Base-by-base conservation (phyloP, 2,888 invertebrate genomes). In the Drosophila vallismaia region DNA sequence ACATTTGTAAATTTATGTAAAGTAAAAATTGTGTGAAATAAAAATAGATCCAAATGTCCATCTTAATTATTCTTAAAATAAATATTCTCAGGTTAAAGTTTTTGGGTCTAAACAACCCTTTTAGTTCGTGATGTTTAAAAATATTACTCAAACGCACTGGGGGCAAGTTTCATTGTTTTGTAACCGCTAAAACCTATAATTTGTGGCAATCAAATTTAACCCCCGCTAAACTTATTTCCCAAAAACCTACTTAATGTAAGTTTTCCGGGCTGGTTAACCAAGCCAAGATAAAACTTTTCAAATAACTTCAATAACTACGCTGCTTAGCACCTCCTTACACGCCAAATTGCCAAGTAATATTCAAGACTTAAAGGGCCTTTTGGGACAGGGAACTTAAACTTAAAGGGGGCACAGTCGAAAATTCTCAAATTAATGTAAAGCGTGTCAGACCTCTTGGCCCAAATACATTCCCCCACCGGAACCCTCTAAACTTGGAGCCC, bases 341-440 rank as follows among this genome's bases (percentile, higher is more conserved):
- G 29, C 24, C 29, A 44, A 51, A 24, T 53, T 24, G 24, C 29
- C 12, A 8, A 53, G 10, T 29, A 42, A 58, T 54, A 19, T 45
- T 26, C 29, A 42, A 12, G n/a, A 3, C 14, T 64, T 64, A 38
- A 64, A 64, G 66, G 24, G 66, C 26, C 52, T 36, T n/a, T 7
- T 6, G 29, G n/a, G 14, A 14, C 1, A 14, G 50, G 33, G 19
- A 24, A 1, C 28, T 12, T 19, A 19, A 26, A 45, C 66, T 64
- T 64, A 24, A 64, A 64, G 52, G 12, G 29, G 46, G 24, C 45
- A 10, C 36, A 55, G 55, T n/a, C 48, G 28, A 19, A 66, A 55
- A 49, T 66, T 55, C 68, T 52, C 45, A 64, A 64, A 64, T 60
- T 48, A 62, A 62, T 60, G 60, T 52, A 66, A 64, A 64, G 52